Evolutionary conservation across 2,888 invertebrate species (phyloP), one percentile per base, ranked within the genome.

Genomic region (Andrena dorsata): DNA sequence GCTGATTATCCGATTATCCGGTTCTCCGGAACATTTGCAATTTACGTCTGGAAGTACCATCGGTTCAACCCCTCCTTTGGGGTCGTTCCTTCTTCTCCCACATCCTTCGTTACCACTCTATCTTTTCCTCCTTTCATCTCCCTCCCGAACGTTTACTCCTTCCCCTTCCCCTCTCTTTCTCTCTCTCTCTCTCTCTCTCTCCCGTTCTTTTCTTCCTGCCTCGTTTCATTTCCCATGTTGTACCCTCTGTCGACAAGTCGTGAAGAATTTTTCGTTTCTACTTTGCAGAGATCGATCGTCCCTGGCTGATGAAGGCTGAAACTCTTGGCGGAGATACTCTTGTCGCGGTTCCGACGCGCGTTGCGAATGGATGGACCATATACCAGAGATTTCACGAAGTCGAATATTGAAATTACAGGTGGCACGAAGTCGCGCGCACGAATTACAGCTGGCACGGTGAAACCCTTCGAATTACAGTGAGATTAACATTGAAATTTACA

Each of bases 1-100:
- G 92, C 90, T 93, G 92, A 93, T 93, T 92, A 93, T 93, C 91
- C 91, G 93, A 93, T 93, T 93, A 93, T 92, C 91, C 90, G 89
- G 84, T 92, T 91, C 91, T 83, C 90, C 90, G 91, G 91, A 92
- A 91, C 90, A 91, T 92, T 92, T 90, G 90, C 92, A 89, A 90
- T 90, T 92, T 90, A 89, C 89, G 86, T 89, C 88, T 90, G 81
- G 78, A 89, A 86, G 87, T 90, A 88, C 85, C 83, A 80, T 82
- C 90, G 85, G 80, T 76, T 83, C 80, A 71, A 80, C 64, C 80
- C 83, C 77, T 78, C 77, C 68, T 72, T 49, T 64, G 47, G 84
- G 76, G 71, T 82, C 71, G 76, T 66, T 47, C 74, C 86, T 84
- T 78, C 85, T 83, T 73, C 80, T 76, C 75, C 79, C 77, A 73